A percentile compares a stretch with the other conserved stretches of the same genome.
These are phyloP conservation scores for Butorides virescens DNA, from an alignment of 2,113 vertebrate species.

Conservation along the genomic window DNA sequence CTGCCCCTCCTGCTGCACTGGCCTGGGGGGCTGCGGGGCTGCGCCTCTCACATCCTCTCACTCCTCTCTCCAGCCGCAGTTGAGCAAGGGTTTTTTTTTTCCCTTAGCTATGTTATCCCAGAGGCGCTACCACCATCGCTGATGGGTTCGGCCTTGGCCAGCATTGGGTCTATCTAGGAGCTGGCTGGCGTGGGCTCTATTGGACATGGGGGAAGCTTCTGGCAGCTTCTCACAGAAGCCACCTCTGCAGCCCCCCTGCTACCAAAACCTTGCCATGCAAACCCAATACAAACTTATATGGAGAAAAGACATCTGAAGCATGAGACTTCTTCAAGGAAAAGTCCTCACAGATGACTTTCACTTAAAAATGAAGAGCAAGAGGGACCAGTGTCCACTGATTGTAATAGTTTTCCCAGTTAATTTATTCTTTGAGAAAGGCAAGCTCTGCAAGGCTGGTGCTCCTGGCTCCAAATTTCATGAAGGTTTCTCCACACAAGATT, in stretches of 20 bases:
- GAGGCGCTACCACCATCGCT: neutral
- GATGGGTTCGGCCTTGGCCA: neutral
- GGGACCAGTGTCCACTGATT: neutral
- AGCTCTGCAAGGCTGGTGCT: neutral
- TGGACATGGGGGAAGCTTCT: neutral
- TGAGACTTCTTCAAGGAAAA: neutral
- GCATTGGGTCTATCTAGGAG: neutral
- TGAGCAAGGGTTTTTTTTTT: neutral
- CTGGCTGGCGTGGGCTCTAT: neutral
- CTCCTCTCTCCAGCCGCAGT: neutral
- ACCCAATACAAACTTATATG: rapidly evolving
- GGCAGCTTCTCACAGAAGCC: neutral
- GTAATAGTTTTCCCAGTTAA: neutral
- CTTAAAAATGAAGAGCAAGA: neutral
- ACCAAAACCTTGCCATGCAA: neutral
- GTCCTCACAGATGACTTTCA: neutral
- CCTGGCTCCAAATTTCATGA: neutral
- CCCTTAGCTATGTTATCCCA: neutral
- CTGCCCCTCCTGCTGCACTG: neutral
- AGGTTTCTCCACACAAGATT: neutral
- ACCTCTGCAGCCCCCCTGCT: neutral
- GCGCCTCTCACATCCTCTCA: neutral
- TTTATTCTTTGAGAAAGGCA: neutral
- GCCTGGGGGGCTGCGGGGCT: neutral
- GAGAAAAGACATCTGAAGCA: neutral